These are phyloP conservation scores for Pelvicachromis taeniatus DNA, from an alignment of 2,113 vertebrate genomes.

Conservation along the genomic window DNA sequence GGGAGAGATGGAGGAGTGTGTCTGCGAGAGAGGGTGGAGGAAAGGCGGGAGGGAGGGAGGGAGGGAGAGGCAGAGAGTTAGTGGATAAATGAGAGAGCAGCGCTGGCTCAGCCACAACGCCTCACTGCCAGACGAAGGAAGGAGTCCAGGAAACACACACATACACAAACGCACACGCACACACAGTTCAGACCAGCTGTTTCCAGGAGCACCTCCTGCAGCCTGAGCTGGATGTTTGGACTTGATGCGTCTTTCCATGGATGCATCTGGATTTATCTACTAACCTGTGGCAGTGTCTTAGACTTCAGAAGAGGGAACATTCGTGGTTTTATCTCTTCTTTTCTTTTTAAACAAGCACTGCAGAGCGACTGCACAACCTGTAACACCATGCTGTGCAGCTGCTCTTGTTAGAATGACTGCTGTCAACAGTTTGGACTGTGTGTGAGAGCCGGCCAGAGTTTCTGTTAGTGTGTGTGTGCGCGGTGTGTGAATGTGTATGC, in stretches of 20 bases:
- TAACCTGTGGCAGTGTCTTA: slow-evolving; percentile 27
- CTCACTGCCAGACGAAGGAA: slow-evolving; percentile 41
- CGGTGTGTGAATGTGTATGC: slow-evolving; percentile 18
- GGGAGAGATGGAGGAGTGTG: slow-evolving; percentile 14
- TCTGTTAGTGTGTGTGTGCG: neutral
- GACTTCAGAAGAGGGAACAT: slow-evolving; percentile 9
- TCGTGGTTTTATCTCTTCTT: neutral
- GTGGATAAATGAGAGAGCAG: slow-evolving; percentile 54
- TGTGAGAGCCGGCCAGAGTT: slow-evolving; percentile 24
- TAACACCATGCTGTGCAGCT: neutral
- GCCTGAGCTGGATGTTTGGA: slow-evolving; percentile 31
- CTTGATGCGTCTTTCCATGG: slow-evolving; percentile 6
- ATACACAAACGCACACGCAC: neutral
- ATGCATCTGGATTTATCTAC: slow-evolving; percentile 24
- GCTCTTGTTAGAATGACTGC: slow-evolving; percentile 21
- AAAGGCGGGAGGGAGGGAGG: neutral
- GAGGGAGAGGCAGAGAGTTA: slow-evolving; percentile 25
- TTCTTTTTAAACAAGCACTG: neutral
- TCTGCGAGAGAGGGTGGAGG: neutral
- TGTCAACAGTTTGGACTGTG: slow-evolving; percentile 35
- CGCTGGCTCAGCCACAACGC: slow-evolving; percentile 50
- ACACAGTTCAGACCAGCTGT: slow-evolving; percentile 50
- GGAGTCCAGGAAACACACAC: slow-evolving; percentile 33
- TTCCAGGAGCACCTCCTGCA: slow-evolving; percentile 24
- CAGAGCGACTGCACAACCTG: neutral